phyloP scores from a whole-genome alignment of 2,797 vertebrate genomes.

The Gallinago nigripennis region DNA sequence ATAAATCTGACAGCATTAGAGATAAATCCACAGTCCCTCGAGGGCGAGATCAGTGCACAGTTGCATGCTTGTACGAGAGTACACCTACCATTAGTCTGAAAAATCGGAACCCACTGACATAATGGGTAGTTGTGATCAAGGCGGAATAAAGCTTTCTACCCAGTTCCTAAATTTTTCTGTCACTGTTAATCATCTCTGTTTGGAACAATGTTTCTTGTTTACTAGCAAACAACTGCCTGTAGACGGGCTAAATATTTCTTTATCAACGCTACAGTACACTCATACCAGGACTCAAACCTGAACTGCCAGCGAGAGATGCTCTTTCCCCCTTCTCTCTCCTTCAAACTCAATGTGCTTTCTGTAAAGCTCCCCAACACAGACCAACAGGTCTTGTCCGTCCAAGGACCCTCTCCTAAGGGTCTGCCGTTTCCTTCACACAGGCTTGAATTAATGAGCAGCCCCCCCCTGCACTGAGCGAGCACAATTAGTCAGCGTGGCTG shows the following conservation, averaged over 20 bases:
- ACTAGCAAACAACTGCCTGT: constrained; percentile 21
- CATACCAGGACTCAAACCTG: not conserved
- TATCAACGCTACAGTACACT: not conserved
- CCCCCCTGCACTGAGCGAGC: not conserved
- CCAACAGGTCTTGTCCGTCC: not conserved
- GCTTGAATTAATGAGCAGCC: not conserved
- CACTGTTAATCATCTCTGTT: constrained; percentile 35
- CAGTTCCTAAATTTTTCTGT: constrained; percentile 44
- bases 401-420: not conserved
- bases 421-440: not conserved
- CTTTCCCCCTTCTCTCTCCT: not conserved
- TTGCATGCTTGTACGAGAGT: not conserved
- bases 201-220: constrained; percentile 51
- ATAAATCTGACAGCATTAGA: constrained; percentile 25
- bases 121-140: constrained; percentile 26
- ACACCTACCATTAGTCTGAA: constrained; percentile 35
- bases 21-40: constrained; percentile 24
- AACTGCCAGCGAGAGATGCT: not conserved
- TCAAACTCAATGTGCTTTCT: not conserved
- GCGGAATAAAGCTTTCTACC: constrained; percentile 20
- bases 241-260: constrained; percentile 29
- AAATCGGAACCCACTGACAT: constrained; percentile 39
- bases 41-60: not conserved
- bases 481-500: not conserved
- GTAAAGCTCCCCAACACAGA: not conserved